These are phyloP conservation scores for Entomyzon cyanotis DNA, from an alignment of 2,113 vertebrate genomes.

Conservation along the genomic window DNA sequence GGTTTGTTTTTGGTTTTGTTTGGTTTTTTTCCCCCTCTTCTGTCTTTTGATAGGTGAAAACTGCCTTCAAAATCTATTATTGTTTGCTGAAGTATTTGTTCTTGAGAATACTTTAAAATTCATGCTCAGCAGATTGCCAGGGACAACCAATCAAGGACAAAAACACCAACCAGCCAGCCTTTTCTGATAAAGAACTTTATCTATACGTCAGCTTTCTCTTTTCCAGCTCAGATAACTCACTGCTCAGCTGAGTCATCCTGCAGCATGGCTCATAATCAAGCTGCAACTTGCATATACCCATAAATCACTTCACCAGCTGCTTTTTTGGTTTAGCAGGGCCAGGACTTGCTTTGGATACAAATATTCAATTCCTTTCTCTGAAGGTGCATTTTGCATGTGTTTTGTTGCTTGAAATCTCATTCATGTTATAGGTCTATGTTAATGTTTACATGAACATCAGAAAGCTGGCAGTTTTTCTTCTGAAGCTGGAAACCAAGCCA, in stretches of 20 bases:
- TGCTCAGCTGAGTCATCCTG: constrained; percentile 31
- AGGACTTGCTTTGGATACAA: not conserved
- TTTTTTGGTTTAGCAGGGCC: not conserved
- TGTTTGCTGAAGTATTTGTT: not conserved
- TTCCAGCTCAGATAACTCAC: constrained; percentile 23
- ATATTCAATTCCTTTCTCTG: not conserved
- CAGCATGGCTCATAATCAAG: not conserved
- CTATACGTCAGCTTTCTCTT: not conserved
- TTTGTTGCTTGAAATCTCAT: not conserved
- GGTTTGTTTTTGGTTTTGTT: not conserved
- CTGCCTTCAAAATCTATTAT: not conserved
- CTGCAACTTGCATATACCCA: not conserved
- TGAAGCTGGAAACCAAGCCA: not conserved
- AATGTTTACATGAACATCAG: not conserved
- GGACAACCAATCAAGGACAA: not conserved
- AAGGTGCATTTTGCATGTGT: not conserved
- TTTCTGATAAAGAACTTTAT: constrained; percentile 30
- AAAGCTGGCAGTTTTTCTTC: not conserved
- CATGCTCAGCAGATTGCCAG: constrained; percentile 13
- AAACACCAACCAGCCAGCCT: not conserved
- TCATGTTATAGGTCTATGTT: not conserved
- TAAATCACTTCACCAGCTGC: not conserved
- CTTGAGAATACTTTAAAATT: not conserved
- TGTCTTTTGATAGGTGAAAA: not conserved
- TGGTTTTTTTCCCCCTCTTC: fast-evolving